phyloP scores from a whole-genome alignment of 2,113 vertebrate genomes.

The human (Homo sapiens) region DNA sequence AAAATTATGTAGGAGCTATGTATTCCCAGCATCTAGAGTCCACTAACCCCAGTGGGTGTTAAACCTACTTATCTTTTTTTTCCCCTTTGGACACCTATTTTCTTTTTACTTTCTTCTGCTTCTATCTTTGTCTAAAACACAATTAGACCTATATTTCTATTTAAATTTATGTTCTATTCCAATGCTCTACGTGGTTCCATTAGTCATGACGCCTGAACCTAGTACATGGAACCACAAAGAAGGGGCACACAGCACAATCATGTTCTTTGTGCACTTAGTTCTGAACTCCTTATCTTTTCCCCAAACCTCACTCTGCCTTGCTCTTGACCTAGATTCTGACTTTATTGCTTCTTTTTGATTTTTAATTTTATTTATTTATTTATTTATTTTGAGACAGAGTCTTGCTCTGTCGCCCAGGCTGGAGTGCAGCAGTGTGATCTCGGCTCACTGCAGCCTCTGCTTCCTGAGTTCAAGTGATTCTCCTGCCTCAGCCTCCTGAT shows the following conservation, averaged over 20 bases:
- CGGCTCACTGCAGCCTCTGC: too few species aligned
- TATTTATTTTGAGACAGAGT: too few species aligned
- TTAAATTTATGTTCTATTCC: neutral
- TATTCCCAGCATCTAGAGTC: neutral
- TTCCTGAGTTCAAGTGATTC: too few species aligned
- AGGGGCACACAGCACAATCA: neutral
- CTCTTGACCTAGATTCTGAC: neutral
- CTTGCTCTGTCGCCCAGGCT: too few species aligned
- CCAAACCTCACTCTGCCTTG: neutral
- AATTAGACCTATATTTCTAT: neutral
- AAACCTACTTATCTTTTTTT: neutral
- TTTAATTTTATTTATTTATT: too few species aligned
- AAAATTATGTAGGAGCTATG: neutral
- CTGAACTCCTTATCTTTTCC: neutral
- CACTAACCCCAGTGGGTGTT: neutral
- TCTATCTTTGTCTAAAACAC: neutral
- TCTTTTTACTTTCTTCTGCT: neutral
- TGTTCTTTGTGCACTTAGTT: neutral
- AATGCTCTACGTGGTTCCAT: neutral
- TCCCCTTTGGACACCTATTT: neutral
- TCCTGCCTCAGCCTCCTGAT: too few species aligned
- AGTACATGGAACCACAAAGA: neutral
- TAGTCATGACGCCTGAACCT: neutral
- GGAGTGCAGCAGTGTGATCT: too few species aligned
- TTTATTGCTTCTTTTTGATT: neutral